Conservation (phyloP, 2,888 invertebrate genomes). For the Athetis lepigone region DNA sequence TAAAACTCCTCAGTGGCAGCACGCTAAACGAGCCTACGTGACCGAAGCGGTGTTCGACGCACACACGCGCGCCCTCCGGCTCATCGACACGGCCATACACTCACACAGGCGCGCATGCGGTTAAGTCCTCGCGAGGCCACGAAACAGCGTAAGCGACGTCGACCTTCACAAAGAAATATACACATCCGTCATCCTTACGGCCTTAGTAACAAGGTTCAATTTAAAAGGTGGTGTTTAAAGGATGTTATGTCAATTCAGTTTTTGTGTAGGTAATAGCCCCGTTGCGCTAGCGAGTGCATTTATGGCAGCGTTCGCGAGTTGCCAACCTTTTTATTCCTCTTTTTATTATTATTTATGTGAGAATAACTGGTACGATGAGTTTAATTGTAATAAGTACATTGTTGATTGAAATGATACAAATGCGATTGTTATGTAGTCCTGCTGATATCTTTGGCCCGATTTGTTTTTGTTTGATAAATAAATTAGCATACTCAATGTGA, state of each 20-base stretch:
- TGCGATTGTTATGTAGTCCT: slow-evolving; percentile 45
- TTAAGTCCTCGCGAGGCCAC: slow-evolving; percentile 71
- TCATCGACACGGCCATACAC: slow-evolving; percentile 71
- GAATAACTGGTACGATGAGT: slow-evolving; percentile 73
- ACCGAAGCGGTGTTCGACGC: slow-evolving; percentile 84
- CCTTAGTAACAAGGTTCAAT: slow-evolving; percentile 58
- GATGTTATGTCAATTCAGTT: slow-evolving; percentile 63
- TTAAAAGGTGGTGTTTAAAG: slow-evolving; percentile 61
- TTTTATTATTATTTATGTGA: slow-evolving; percentile 76
- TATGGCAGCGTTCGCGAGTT: slow-evolving; percentile 84
- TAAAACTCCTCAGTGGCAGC: slow-evolving; percentile 73
- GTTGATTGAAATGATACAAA: slow-evolving; percentile 56
- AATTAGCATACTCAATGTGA: slow-evolving; percentile 9
- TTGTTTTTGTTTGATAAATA: slow-evolving; percentile 35
- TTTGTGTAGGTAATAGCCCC: slow-evolving; percentile 78
- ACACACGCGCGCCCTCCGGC: slow-evolving; percentile 71
- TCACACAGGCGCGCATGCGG: slow-evolving; percentile 78
- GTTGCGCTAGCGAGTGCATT: slow-evolving; percentile 90
- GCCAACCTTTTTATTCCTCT: slow-evolving; percentile 83
- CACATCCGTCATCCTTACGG: slow-evolving; percentile 77
- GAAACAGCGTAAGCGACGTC: slow-evolving; percentile 75
- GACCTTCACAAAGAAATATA: slow-evolving; percentile 88
- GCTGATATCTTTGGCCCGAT: slow-evolving; percentile 33
- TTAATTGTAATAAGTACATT: slow-evolving; percentile 65
- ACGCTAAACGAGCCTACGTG: slow-evolving; percentile 86